Base-by-base conservation (phyloP, 2,888 invertebrate species). In the Pasiphila rectangulata region DNA sequence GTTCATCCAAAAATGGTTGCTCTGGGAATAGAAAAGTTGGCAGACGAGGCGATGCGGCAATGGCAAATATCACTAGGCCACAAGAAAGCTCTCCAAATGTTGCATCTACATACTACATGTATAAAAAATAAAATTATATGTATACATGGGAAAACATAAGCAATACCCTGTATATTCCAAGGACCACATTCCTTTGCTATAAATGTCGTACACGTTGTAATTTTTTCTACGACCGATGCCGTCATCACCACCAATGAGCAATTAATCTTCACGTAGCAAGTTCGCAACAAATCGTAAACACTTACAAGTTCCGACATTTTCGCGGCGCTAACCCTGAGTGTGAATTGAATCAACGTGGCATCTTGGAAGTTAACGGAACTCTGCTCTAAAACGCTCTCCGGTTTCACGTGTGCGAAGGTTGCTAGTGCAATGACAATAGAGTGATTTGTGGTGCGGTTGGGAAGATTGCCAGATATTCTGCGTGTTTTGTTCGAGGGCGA, bases 11-110 rank as follows among this genome's bases (percentile, higher is more conserved):
- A 80, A 83, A 78, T 72, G 72, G 72, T 56, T 56, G 60, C 56
- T 56, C 69, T 62, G 62, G 68, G 72, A 78, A 76, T 79, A 80
- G 72, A 67, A 67, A 61, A 69, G 69, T 80, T 82, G 82, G 83
- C 84, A 83, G 68, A 72, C 75, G 64, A 57, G 53, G 17, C 63
- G 63, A 63, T 71, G 65, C 62, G 60, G 61, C 67, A 65, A 61
- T 69, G 56, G 63, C 55, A 85, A 85, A 87, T 86, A 82, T 83
- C 85, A 86, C 70, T 84, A 66, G 83, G 85, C 59, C 83, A 79
- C 50, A 65, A 62, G 69, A 77, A 76, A 75, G 65, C 60, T 64
- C 55, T 56, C 41, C 64, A 72, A 75, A 72, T 71, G 69, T 61
- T 32, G 41, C 16, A 16, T 7, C 10, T 27, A 27, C 6, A 29